phyloP scores from a whole-genome alignment of 2,113 vertebrate species.

The Genyomyrus donnyi region DNA sequence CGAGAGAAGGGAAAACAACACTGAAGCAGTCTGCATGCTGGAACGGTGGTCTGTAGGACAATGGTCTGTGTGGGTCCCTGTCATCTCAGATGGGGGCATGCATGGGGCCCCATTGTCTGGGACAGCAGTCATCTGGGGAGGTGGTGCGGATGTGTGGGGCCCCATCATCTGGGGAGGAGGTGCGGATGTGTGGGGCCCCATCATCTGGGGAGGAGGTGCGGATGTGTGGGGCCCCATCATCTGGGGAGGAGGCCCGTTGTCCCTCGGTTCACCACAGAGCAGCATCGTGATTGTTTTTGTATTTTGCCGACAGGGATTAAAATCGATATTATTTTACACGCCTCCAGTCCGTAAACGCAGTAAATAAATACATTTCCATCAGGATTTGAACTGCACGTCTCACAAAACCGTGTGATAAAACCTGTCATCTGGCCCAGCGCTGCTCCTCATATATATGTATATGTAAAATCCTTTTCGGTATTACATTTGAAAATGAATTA shows the following conservation, averaged over 20 bases:
- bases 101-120: background rate
- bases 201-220: too few species aligned
- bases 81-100: background rate
- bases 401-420: background rate
- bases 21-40: constrained; percentile 17
- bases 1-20: constrained; percentile 35
- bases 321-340: background rate
- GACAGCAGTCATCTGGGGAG: background rate
- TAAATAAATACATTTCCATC: background rate
- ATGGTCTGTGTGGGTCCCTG: background rate
- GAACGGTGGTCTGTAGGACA: background rate
- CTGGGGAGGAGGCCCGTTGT: background rate
- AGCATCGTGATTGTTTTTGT: background rate
- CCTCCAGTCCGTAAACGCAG: background rate
- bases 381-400: background rate
- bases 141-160: background rate
- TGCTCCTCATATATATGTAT: background rate
- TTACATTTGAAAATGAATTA: background rate
- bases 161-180: too few species aligned
- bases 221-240: background rate
- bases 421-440: background rate
- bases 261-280: background rate
- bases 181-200: too few species aligned
- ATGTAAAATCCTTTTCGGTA: background rate
- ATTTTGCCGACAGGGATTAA: background rate